Base-by-base conservation (phyloP, 1,140 invertebrate species). In the Scaptomyza graminum region DNA sequence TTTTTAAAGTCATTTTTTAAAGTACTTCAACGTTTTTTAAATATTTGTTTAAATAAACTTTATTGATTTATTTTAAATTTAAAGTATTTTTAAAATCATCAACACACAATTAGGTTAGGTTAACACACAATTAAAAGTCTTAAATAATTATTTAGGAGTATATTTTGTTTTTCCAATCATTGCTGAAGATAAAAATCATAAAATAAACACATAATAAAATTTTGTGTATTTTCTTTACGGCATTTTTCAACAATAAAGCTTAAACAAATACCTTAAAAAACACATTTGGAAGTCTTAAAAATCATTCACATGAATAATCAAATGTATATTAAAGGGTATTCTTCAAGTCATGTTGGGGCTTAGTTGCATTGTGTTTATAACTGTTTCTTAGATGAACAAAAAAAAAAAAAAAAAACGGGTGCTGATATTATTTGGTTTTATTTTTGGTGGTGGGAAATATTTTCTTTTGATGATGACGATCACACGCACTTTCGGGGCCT, bases 391-490 rank as follows among this genome's bases (percentile, higher is more conserved):
- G 50, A 1, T 22, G 51, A 60, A 37, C 57, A 61, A 5, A 44
- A 44, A 15, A 8, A 49, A 44, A 44, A 15, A 8, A 49, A 73
- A 56, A 65, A 73, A 70, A 59, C 52, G 51, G 72, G 16, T 81
- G 69, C 34, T 37, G 37, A 34, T 5, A 41, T 70, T 87, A 81
- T 77, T 79, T 87, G 50, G 46, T 46, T 61, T 51, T 78, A 80
- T 62, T 61, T 76, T 66, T 52, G 75, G 76, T 61, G 82, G 74
- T 84, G 81, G 77, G 81, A 87, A 85, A 77, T 77, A 61, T 79
- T 85, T 83, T 76, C 80, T 57, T 85, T 84, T 83, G 76, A 83
- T 76, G 80, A 41, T 31, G 18, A 18, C 52, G 13, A 51, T 25
- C 60, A 16, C 11, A 12, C 28, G 13, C 31, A 34, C 31, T 34